Percentiles rank a stretch among this genome's conserved stretches.
Evolutionary conservation across 2,797 vertebrate species (phyloP).

Genomic region (Eidolon dupreanum): DNA sequence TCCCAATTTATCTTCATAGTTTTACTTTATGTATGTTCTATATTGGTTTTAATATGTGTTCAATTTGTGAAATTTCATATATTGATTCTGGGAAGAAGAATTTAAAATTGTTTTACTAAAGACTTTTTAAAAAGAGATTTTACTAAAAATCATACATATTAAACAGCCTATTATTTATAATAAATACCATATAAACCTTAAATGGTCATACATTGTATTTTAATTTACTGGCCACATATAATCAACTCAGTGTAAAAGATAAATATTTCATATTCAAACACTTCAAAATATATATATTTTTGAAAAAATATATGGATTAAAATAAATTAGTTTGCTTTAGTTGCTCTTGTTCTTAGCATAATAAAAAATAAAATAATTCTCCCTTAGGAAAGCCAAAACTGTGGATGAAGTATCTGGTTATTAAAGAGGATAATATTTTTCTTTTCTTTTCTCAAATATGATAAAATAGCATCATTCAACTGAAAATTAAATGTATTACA

Average conservation of each 20-base stretch:
- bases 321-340: not conserved
- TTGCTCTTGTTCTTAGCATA: not conserved
- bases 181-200: not conserved
- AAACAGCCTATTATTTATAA: not conserved
- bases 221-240: not conserved
- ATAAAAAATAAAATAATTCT: not conserved
- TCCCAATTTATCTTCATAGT: not conserved
- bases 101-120: not conserved
- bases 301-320: not conserved
- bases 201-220: not conserved
- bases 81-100: not conserved
- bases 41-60: not conserved
- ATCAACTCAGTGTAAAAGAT: not conserved
- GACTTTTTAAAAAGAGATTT: not conserved
- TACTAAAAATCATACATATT: not conserved
- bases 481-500: constrained; percentile 29
- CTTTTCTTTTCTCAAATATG: constrained; percentile 21
- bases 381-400: not conserved
- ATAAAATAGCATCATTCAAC: not conserved
- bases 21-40: not conserved
- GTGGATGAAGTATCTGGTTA: not conserved
- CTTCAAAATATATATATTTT: not conserved
- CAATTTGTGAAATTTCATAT: not conserved
- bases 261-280: not conserved
- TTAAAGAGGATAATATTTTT: not conserved